A percentile compares a stretch with the other conserved stretches of the same genome.
phyloP scores from a whole-genome alignment of 2,888 invertebrate species.

The Ramazzottius varieornatus region DNA sequence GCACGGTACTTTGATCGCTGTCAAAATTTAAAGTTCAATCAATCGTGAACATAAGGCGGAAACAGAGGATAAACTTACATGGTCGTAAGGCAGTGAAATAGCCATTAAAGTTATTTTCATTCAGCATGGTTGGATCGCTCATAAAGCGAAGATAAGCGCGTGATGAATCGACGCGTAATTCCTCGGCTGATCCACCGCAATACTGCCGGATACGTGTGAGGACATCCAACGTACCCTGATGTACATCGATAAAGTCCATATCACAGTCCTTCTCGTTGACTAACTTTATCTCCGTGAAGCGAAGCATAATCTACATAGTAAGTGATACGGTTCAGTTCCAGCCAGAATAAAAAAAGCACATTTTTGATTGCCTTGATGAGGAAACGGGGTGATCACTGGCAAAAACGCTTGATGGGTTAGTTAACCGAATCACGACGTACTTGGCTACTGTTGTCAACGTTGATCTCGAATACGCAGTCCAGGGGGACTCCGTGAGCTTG shows the following conservation, averaged over 20 bases:
- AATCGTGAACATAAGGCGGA: too few relatives aligned
- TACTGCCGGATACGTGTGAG: not conserved
- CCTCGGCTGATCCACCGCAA: not conserved
- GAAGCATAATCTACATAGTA: slow-evolving; percentile 35
- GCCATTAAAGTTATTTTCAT: not conserved
- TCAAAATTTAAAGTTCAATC: too few relatives aligned
- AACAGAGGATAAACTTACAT: too few relatives aligned
- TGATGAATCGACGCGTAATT: not conserved
- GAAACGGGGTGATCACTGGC: too few relatives aligned
- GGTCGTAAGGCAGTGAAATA: not conserved
- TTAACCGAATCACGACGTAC: too few relatives aligned
- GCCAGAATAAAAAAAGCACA: too few relatives aligned
- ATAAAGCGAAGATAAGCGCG: not conserved
- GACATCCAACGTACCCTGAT: not conserved
- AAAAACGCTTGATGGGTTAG: too few relatives aligned
- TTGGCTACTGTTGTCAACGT: slow-evolving; percentile 9
- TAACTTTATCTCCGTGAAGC: slow-evolving; percentile 37
- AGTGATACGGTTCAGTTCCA: not conserved
- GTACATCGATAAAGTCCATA: slow-evolving; percentile 42
- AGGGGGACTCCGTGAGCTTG: slow-evolving; percentile 11
- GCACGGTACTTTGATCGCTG: not conserved
- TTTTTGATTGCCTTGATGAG: too few relatives aligned
- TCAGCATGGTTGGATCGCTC: not conserved
- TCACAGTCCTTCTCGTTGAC: slow-evolving; percentile 49
- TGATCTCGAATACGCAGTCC: slow-evolving; percentile 21